These are phyloP conservation scores for Marmota flaviventris DNA, from an alignment of 2,113 vertebrate species.

Conservation along the genomic window DNA sequence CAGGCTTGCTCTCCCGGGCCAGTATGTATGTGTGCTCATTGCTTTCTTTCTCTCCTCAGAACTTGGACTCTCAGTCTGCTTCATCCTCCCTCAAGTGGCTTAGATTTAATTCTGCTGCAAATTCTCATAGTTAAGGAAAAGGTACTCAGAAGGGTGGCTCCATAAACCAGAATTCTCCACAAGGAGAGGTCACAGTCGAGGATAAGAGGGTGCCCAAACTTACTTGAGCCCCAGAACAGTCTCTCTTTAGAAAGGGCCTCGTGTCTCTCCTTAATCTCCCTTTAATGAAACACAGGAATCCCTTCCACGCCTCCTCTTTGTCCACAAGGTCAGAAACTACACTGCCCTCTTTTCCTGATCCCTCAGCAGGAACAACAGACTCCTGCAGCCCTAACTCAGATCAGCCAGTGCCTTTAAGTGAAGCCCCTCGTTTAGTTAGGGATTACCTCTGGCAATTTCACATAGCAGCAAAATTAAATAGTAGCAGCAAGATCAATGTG, in stretches of 20 bases:
- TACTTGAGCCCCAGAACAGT: no score
- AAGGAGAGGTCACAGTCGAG: background rate
- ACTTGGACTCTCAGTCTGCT: background rate
- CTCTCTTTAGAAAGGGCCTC: background rate
- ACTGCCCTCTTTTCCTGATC: background rate
- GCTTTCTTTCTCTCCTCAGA: background rate
- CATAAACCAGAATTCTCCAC: background rate
- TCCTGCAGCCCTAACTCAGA: rapidly evolving
- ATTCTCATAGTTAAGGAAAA: background rate
- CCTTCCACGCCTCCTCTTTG: background rate
- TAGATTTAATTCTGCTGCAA: background rate
- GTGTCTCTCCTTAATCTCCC: background rate
- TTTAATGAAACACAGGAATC: background rate
- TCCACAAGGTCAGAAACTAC: background rate
- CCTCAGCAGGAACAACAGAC: background rate
- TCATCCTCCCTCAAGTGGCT: background rate
- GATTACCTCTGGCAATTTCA: background rate
- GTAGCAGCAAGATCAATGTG: rapidly evolving
- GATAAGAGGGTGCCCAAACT: background rate
- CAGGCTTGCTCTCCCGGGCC: no score
- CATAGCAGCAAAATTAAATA: no score
- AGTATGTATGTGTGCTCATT: no score
- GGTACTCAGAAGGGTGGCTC: background rate
- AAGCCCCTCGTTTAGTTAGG: rapidly evolving
- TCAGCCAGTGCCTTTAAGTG: background rate